Evolutionary conservation across 2,888 invertebrate genomes (phyloP), one percentile per base, ranked within the genome.

Genomic region (Meliscaeva auricollis): DNA sequence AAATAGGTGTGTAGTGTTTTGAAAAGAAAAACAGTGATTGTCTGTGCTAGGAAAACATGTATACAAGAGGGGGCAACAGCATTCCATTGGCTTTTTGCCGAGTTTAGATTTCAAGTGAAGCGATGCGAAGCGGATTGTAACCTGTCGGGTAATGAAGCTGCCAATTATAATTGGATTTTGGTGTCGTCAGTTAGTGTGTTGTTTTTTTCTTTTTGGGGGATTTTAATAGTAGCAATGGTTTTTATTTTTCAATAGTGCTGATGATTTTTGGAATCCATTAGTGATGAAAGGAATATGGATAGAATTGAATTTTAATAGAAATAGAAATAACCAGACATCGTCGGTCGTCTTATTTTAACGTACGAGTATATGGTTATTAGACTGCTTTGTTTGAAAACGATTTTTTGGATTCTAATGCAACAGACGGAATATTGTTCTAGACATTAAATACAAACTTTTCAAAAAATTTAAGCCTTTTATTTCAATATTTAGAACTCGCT

Each of bases 61-160:
- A 5, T 6, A 3, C 3, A 54, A 5, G 20, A 13, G 6, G 44
- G 30, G 26, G 17, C 9, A 60, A 70, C 6, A 72, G 46, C 60
- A 75, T 68, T 84, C 75, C 75, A 80, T 84, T 84, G 84, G 84
- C 80, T 15, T 44, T 52, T 17, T 80, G 75, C 84, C 84, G 38
- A 84, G 58, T 75, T 75, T 79, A 15, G 15, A 50, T 66, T 84
- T 79, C 62, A 80, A 38, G 66, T 72, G 50, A 62, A 35, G 32
- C 11, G 32, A 76, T 64, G 48, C 15, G 52, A 68, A 44, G 58
- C 56, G 41, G 52, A 77, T 83, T 78, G 73, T 69, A 60, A 68
- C 72, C 69, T 54, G 44, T 66, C 66, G 50, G 60, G 79, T 66
- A 75, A 74, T 72, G 75, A 22, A 70, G 64, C 48, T 72, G 70